Evolutionary conservation across 1,140 invertebrate species (phyloP).

Genomic region (Asbolus verrucosus): DNA sequence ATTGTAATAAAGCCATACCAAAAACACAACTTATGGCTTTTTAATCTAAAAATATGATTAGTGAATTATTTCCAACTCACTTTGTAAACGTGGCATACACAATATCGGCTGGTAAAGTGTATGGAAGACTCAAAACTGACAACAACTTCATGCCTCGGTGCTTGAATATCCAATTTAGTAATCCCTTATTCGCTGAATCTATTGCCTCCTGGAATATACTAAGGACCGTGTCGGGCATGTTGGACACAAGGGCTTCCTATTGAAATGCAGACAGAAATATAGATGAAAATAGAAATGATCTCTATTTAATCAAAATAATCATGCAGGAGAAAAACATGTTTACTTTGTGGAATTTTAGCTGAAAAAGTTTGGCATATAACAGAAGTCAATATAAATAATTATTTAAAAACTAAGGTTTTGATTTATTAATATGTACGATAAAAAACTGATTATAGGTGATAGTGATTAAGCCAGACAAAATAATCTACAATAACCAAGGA

Average conservation of each 20-base stretch:
- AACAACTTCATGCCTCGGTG: constrained; percentile 83
- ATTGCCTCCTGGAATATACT: constrained; percentile 92
- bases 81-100: constrained; percentile 85
- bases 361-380: too few relatives aligned
- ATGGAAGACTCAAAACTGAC: constrained; percentile 84
- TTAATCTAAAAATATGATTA: too few relatives aligned
- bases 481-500: background rate
- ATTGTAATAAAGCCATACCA: constrained; percentile 15
- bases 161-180: constrained; percentile 91
- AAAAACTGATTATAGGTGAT: background rate
- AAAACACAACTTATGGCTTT: too few relatives aligned
- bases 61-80: too few relatives aligned
- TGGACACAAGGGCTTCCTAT: constrained; percentile 87
- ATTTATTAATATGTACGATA: background rate
- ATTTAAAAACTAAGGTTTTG: too few relatives aligned
- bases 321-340: too few relatives aligned
- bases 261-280: constrained; percentile 55
- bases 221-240: constrained; percentile 86
- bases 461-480: background rate
- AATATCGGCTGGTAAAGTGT: constrained; percentile 87
- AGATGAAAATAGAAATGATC: too few relatives aligned
- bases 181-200: constrained; percentile 88
- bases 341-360: background rate
- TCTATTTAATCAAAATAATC: too few relatives aligned
- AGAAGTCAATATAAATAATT: too few relatives aligned